phyloP scores from a whole-genome alignment of 1,140 invertebrate species.

The Drosophila biarmipes region DNA sequence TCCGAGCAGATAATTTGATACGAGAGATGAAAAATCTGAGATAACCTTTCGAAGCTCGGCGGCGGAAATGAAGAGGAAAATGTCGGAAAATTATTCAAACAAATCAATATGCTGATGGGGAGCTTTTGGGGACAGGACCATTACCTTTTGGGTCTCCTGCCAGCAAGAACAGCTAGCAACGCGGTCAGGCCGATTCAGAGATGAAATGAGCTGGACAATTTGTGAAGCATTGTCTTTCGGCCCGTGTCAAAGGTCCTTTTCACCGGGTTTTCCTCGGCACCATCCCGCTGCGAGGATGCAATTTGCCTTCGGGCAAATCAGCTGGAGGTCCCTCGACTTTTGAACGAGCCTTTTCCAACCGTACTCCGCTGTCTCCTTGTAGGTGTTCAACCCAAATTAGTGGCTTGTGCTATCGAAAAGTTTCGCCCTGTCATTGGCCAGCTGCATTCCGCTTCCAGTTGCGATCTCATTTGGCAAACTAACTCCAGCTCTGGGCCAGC shows the following conservation, averaged over 20 bases:
- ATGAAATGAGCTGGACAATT: slow-evolving; percentile 58
- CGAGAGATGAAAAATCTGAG: slow-evolving; percentile 41
- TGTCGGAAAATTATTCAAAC: slow-evolving; percentile 20
- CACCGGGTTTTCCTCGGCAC: slow-evolving; percentile 41
- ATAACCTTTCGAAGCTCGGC: slow-evolving; percentile 15
- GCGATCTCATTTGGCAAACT: slow-evolving; percentile 5
- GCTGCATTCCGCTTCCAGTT: slow-evolving; percentile 24
- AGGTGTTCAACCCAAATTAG: slow-evolving; percentile 79
- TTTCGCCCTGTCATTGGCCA: slow-evolving; percentile 69
- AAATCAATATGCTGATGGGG: slow-evolving; percentile 20
- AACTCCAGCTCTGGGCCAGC: background rate
- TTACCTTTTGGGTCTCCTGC: slow-evolving; percentile 11
- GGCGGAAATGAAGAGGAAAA: slow-evolving; percentile 42
- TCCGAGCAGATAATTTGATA: slow-evolving; percentile 36
- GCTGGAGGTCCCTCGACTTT: slow-evolving; percentile 63
- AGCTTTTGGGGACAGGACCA: background rate
- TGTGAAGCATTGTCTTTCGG: slow-evolving; percentile 45
- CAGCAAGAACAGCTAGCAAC: slow-evolving; percentile 19
- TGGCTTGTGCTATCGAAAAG: slow-evolving; percentile 72
- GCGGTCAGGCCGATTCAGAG: slow-evolving; percentile 12
- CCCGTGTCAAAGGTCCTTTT: slow-evolving; percentile 48
- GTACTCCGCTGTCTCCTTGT: slow-evolving; percentile 61
- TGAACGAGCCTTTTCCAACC: slow-evolving; percentile 23
- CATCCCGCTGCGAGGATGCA: slow-evolving; percentile 66
- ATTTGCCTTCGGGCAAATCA: slow-evolving; percentile 69